Base-by-base conservation (phyloP, 2,797 vertebrate species). In the Premnoplex brunnescens region DNA sequence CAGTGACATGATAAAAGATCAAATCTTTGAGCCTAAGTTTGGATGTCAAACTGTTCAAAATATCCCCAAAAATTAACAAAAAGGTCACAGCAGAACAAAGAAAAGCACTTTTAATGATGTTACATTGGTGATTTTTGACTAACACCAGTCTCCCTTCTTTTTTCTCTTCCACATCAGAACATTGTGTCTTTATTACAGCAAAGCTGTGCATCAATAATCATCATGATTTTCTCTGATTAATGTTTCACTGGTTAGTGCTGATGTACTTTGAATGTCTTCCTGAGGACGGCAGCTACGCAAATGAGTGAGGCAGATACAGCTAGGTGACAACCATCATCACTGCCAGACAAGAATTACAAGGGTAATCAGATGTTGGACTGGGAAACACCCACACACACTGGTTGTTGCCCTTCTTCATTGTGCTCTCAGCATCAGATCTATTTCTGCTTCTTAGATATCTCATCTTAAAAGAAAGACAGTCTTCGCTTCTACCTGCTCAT, bases 241-340 rank as follows among this genome's bases (percentile, higher is more conserved):
- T 9, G 39, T 39, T 72, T 62, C 43, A n/a, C 62, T 58, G 77
- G 12, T 71, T 58, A 76, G 17, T 15, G 48, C 13, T 79, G 78
- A 39, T 0, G 0, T 30, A 56, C 17, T 71, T 2, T 16, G 9
- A 69, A 63, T 2, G 9, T n/a, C 28, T 36, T 71, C 55, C n/a
- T 58, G n/a, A 36, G 16, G n/a, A 55, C 24, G 62, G 39, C 46
- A 75, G 41, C 49, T 36, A 34, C 37, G 16, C 80, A 84, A 0
- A 1, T n/a, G 39, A 54, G 37, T 1, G 9, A 85, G 41, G 32
- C 43, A 81, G 73, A 64, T 0, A 2, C 23, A 58, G 37, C 19
- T 16, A 30, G 17, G 34, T 58, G 71, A 76, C 66, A 72, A 78
- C 18, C 43, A 51, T 3, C 28, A 41, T 6, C 41, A 7, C n/a